phyloP scores from a whole-genome alignment of 2,113 vertebrate species.

The Bujurquina vittata region DNA sequence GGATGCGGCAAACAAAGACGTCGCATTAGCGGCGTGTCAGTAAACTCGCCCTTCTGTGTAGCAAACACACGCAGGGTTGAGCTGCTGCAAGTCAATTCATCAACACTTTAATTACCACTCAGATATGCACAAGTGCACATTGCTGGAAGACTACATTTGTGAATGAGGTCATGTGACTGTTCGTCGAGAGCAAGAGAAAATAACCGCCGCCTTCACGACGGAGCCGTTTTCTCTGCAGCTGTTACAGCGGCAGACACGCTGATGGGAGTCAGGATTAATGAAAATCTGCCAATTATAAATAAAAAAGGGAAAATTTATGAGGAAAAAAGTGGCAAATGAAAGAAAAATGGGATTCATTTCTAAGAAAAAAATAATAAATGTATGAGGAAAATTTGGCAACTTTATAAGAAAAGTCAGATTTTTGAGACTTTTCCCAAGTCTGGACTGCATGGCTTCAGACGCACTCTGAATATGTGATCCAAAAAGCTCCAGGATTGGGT shows the following conservation, averaged over 20 bases:
- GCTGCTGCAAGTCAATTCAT: not conserved
- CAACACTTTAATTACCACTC: conserved; percentile 3
- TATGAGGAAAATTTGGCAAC: no score
- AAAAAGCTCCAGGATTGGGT: not conserved
- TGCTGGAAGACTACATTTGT: not conserved
- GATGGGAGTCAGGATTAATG: no score
- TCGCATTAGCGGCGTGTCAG: not conserved
- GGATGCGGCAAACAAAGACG: not conserved
- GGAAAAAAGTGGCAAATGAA: no score
- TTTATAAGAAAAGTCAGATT: no score
- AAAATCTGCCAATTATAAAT: no score
- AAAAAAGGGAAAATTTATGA: no score
- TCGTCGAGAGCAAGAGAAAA: not conserved
- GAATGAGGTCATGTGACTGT: not conserved
- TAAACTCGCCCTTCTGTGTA: not conserved
- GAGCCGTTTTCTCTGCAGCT: no score
- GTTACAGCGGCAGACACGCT: no score
- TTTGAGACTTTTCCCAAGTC: no score
- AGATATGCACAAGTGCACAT: not conserved
- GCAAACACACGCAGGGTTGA: not conserved
- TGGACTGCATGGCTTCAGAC: not conserved
- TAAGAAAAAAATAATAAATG: no score
- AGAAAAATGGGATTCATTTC: no score
- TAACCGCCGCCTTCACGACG: not conserved
- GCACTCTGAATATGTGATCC: not conserved